These are phyloP conservation scores for Cotesia congregata DNA, from an alignment of 2,888 invertebrate species.

Conservation along the genomic window DNA sequence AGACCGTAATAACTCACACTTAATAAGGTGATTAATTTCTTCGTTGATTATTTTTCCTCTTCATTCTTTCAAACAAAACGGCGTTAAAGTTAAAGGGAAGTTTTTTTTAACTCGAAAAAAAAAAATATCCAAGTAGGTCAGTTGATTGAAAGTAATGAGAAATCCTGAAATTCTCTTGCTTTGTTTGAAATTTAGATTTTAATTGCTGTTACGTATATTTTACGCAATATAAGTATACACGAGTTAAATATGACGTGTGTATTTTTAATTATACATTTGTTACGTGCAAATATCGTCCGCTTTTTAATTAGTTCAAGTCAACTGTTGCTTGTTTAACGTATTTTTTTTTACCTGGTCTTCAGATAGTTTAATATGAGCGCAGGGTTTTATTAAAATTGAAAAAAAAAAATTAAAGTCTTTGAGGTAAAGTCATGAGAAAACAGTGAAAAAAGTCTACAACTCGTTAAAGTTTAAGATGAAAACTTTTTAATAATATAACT, in stretches of 20 bases:
- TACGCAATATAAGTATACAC: neutral
- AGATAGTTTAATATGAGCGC: too few species aligned
- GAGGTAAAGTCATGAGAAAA: too few species aligned
- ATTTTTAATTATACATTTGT: neutral
- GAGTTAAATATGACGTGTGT: neutral
- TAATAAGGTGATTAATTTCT: slow-evolving; percentile 74
- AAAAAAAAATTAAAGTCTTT: too few species aligned
- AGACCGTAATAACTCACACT: slow-evolving; percentile 78
- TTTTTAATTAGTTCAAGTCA: too few species aligned
- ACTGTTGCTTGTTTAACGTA: too few species aligned
- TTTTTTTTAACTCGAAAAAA: neutral
- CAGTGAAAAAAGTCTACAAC: too few species aligned
- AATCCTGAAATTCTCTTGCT: slow-evolving; percentile 26
- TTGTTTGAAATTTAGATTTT: slow-evolving; percentile 32
- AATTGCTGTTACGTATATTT: neutral
- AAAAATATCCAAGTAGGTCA: slow-evolving; percentile 5
- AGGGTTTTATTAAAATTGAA: too few species aligned
- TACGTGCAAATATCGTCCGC: neutral
- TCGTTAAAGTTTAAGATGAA: too few species aligned
- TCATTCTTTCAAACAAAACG: too few species aligned
- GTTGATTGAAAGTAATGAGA: slow-evolving; percentile 8
- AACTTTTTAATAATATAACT: too few species aligned
- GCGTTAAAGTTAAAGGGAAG: neutral
- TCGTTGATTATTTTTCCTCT: neutral
- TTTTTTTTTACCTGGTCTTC: too few species aligned